A percentile compares a stretch with the other conserved stretches of the same genome.
These are phyloP conservation scores for Nymphalis urticae DNA, from an alignment of 2,888 invertebrate genomes.

Conservation along the genomic window DNA sequence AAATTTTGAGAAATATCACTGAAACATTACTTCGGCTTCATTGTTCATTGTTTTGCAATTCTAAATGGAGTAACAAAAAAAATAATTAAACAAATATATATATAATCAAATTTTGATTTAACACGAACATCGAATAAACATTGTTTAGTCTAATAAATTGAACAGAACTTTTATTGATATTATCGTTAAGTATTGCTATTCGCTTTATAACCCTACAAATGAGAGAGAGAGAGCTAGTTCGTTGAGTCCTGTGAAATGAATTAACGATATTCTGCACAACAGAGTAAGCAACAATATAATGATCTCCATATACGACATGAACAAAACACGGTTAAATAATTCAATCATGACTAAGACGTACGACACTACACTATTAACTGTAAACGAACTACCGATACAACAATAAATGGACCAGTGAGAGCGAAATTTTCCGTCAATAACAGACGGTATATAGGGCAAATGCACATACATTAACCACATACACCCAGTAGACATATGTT, in stretches of 20 bases:
- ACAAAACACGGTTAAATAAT: constrained; percentile 8
- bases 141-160: too few relatives aligned
- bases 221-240: too few relatives aligned
- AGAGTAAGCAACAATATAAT: background rate
- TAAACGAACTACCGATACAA: constrained; percentile 11
- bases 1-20: background rate
- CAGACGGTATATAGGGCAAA: constrained; percentile 4
- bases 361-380: constrained; percentile 2
- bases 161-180: too few relatives aligned
- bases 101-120: too few relatives aligned
- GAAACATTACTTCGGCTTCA: background rate
- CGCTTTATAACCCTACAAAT: too few relatives aligned
- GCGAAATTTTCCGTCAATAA: constrained; percentile 15
- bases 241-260: too few relatives aligned
- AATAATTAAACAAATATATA: too few relatives aligned
- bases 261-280: background rate
- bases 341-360: constrained; percentile 1
- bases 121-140: too few relatives aligned
- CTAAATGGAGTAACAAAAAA: too few relatives aligned
- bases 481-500: background rate
- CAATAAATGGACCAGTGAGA: constrained; percentile 12
- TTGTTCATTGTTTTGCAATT: background rate
- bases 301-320: background rate
- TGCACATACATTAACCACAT: constrained; percentile 2
- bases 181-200: too few relatives aligned